These are phyloP conservation scores for Cygnus atratus DNA, from an alignment of 2,113 vertebrate species.

Conservation along the genomic window DNA sequence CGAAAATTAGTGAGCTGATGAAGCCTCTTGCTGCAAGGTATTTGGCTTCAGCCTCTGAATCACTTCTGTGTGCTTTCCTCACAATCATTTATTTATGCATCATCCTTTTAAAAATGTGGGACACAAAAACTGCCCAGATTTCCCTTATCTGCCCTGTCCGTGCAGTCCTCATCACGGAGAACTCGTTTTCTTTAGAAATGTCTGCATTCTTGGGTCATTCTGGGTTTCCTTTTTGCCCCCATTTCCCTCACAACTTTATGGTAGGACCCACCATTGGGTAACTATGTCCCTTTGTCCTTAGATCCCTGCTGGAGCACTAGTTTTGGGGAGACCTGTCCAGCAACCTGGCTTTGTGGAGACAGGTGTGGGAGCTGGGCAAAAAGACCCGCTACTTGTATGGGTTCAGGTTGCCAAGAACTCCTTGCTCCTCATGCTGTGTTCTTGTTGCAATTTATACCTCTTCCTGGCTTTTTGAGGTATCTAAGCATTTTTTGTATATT, in stretches of 20 bases:
- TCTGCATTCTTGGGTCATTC: background rate
- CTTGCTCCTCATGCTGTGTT: background rate
- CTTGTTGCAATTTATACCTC: background rate
- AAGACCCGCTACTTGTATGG: background rate
- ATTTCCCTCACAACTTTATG: background rate
- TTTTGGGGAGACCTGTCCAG: background rate
- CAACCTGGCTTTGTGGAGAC: background rate
- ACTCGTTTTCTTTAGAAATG: background rate
- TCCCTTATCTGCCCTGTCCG: background rate
- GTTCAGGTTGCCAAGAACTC: background rate
- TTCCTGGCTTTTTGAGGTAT: background rate
- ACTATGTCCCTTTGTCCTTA: background rate
- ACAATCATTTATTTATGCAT: too few relatives aligned
- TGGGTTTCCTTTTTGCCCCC: background rate
- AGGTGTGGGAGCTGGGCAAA: background rate
- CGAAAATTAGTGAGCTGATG: background rate
- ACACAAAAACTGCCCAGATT: background rate
- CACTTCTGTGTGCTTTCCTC: background rate
- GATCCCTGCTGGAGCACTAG: background rate
- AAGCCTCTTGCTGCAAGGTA: background rate
- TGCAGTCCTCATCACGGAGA: background rate
- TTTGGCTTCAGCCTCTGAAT: background rate
- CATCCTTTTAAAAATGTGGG: background rate
- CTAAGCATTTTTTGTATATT: background rate
- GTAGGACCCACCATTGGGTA: background rate